phyloP scores from a whole-genome alignment of 1,140 invertebrate genomes.

The Pygmarrhopalites habei region DNA sequence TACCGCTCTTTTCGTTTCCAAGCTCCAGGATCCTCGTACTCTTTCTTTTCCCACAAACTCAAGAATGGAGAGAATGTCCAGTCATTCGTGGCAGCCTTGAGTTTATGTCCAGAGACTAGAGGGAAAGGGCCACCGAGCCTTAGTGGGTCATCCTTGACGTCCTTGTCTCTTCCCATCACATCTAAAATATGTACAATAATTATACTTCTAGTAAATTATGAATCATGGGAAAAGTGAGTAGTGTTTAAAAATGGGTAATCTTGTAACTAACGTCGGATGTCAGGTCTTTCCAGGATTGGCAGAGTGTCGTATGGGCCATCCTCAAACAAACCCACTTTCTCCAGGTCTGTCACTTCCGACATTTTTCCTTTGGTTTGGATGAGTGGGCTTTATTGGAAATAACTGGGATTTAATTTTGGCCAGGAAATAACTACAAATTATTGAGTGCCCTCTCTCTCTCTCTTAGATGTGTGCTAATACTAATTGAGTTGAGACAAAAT shows the following conservation, averaged over 20 bases:
- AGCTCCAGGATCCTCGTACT: conserved; percentile 33
- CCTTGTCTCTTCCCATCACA: conserved; percentile 27
- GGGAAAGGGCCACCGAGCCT: conserved; percentile 28
- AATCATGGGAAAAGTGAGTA: too few relatives aligned
- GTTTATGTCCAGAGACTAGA: conserved; percentile 29
- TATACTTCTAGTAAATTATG: too few relatives aligned
- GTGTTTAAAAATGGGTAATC: too few relatives aligned
- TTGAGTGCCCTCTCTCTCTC: too few relatives aligned
- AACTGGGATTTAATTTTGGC: too few relatives aligned
- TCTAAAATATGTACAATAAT: too few relatives aligned
- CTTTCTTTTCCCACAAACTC: conserved; percentile 22
- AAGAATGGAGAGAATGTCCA: conserved; percentile 33
- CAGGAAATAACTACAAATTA: too few relatives aligned
- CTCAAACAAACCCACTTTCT: conserved; percentile 31
- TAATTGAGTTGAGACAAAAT: too few relatives aligned
- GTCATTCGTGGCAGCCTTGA: conserved; percentile 37
- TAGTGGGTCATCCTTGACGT: conserved; percentile 18
- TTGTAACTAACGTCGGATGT: conserved; percentile 19
- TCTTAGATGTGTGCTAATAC: too few relatives aligned
- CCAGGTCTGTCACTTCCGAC: conserved; percentile 26
- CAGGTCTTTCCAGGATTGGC: conserved; percentile 22
- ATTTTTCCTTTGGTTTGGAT: too few relatives aligned
- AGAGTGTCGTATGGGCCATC: conserved; percentile 38
- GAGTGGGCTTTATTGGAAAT: too few relatives aligned
- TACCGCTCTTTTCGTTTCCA: conserved; percentile 24